Evolutionary conservation across 2,888 invertebrate genomes (phyloP).

Genomic region (Abrostola triplasia): DNA sequence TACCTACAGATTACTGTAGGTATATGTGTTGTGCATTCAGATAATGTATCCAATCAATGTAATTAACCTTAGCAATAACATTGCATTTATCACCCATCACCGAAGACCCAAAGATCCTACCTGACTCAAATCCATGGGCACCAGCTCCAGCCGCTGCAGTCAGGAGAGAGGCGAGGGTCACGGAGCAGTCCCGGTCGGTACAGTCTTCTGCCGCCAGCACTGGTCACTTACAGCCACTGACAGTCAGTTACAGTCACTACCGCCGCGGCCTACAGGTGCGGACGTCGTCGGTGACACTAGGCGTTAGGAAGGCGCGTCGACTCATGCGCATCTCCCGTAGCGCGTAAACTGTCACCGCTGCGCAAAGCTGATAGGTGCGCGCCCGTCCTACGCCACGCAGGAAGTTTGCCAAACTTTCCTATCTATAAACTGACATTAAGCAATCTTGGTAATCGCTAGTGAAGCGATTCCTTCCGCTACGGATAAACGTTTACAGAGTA

Average conservation of each 20-base stretch:
- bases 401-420: slow-evolving; percentile 33
- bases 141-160: background rate
- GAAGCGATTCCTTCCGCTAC: slow-evolving; percentile 29
- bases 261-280: slow-evolving; percentile 8
- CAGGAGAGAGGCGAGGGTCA: background rate
- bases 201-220: slow-evolving; percentile 1
- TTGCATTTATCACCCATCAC: slow-evolving; percentile 24
- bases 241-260: background rate
- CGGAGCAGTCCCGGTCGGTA: slow-evolving; percentile 7
- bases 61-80: too few relatives aligned
- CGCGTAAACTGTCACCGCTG: slow-evolving; percentile 47
- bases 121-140: slow-evolving; percentile 75
- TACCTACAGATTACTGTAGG: too few relatives aligned
- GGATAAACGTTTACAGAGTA: background rate
- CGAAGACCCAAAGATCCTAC: slow-evolving; percentile 56
- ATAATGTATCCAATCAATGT: too few relatives aligned
- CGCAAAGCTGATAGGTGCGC: background rate
- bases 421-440: slow-evolving; percentile 22
- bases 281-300: background rate
- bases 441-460: slow-evolving; percentile 9
- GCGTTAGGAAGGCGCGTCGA: slow-evolving; percentile 9
- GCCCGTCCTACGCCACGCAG: slow-evolving; percentile 17
- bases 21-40: too few relatives aligned
- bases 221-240: slow-evolving; percentile 1
- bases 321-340: slow-evolving; percentile 47